These are phyloP conservation scores for Sceloporus undulatus DNA, from an alignment of 2,113 vertebrate species.

Conservation along the genomic window DNA sequence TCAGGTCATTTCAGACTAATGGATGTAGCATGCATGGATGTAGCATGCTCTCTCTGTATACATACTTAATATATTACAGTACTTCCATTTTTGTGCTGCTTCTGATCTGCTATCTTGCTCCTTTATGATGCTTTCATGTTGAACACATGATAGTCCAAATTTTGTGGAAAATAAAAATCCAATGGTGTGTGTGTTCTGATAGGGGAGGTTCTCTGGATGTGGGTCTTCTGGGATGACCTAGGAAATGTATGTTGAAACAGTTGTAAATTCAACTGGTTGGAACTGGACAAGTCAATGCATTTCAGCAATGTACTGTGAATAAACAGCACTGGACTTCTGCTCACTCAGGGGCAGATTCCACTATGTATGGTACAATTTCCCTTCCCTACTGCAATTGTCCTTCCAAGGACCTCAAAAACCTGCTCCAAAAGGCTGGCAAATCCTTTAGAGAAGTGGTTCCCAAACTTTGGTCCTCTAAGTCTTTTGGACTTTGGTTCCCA, in stretches of 20 bases:
- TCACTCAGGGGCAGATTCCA: too few species aligned
- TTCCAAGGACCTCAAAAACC: too few species aligned
- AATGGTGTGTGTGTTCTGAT: not conserved
- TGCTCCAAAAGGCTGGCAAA: too few species aligned
- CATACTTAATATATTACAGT: not conserved
- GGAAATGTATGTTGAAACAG: not conserved
- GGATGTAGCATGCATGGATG: not conserved
- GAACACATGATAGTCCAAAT: not conserved
- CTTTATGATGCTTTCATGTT: not conserved
- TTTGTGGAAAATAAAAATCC: not conserved
- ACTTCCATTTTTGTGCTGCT: not conserved
- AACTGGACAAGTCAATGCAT: not conserved
- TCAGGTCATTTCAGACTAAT: not conserved
- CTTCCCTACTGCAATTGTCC: too few species aligned
- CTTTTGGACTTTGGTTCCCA: too few species aligned
- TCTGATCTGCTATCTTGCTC: not conserved
- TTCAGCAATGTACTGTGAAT: not conserved
- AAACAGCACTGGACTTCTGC: not conserved
- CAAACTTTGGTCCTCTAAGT: too few species aligned
- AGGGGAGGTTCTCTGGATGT: not conserved
- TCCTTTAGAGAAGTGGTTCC: too few species aligned
- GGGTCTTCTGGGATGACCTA: not conserved
- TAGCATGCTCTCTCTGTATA: not conserved
- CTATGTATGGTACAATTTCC: too few species aligned
- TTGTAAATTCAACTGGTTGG: not conserved